Evolutionary conservation across 2,888 invertebrate species (phyloP), one percentile per base, ranked within the genome.

Genomic region (Cephus pulcher): DNA sequence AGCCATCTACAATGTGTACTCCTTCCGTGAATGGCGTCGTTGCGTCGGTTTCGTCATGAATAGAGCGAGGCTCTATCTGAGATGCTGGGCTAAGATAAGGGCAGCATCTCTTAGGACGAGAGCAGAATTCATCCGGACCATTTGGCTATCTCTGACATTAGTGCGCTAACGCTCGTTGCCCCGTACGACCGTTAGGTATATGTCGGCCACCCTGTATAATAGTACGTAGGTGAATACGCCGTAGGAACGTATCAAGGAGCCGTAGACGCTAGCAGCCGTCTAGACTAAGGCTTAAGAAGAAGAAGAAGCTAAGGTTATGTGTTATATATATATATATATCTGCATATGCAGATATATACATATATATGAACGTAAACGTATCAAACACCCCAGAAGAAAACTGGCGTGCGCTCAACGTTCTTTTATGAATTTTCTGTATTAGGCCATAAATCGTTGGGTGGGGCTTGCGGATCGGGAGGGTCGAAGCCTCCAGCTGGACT

Each of bases 101-200:
- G 81, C 71, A 30, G 78, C 83, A 79, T 84, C 83, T 80, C 82
- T 81, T 80, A 83, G 80, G 78, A 76, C 79, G 76, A 78, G 78
- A 78, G 79, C 76, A 81, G 82, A 83, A 82, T 87, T 86, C 84
- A 82, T 87, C 85, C 86, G 84, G 84, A 83, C 86, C 86, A 88
- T 89, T 87, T 87, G 86, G 84, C 84, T 87, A 86, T 86, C 85
- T 83, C 80, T 75, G 80, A 83, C 85, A 85, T 85, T 86, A 85
- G 84, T 82, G 79, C 78, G 77, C 78, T 70, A 70, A 70, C 12
- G 70, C 70, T 70, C 70, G 12, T 30, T 69, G 69, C 75, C 34
- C 56, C 1, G 40, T 40, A 40, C 40, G 12, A 40, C 40, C 40
- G 15, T 40, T 40, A 15, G 15, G 15, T 40, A 40, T 40, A 40